phyloP scores from a whole-genome alignment of 2,113 vertebrate species.

The Sakesphorus luctuosus region DNA sequence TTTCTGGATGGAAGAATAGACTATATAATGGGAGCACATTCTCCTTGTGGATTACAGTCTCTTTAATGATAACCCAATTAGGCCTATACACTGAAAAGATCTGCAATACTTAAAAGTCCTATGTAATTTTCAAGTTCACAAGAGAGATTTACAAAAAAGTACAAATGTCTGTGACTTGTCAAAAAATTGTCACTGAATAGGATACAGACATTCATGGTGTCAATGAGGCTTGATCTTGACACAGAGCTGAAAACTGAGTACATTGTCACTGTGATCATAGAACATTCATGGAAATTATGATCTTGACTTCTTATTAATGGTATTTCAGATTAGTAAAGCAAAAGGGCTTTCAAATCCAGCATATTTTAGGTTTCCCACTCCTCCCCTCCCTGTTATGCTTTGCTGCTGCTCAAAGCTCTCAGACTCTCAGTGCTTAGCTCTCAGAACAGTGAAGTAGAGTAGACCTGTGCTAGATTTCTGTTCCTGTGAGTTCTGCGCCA shows the following conservation, averaged over 20 bases:
- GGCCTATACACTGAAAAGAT: not conserved
- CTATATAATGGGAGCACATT: not conserved
- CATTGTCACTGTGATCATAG: not conserved
- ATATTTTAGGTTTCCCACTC: not conserved
- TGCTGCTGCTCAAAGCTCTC: not conserved
- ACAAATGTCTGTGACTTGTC: not conserved
- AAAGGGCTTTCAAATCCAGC: not conserved
- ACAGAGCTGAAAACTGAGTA: not conserved
- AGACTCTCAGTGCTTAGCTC: not conserved
- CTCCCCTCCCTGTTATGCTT: not conserved
- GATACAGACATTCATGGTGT: not conserved
- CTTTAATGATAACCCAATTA: not conserved
- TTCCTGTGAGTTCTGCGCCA: not conserved
- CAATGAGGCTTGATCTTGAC: not conserved
- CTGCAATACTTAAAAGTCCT: not conserved
- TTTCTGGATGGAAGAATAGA: not conserved
- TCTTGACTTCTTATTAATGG: not conserved
- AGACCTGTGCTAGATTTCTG: not conserved
- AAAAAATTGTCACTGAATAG: not conserved
- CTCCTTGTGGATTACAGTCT: not conserved
- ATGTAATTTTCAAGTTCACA: not conserved
- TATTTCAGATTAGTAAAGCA: not conserved
- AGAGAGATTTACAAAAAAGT: not conserved
- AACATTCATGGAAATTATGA: not conserved
- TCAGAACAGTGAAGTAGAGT: not conserved